Percentiles rank a stretch among this genome's conserved stretches.
Conservation (phyloP, 1,140 invertebrate species). For the Daktulosphaira vitifoliae region DNA sequence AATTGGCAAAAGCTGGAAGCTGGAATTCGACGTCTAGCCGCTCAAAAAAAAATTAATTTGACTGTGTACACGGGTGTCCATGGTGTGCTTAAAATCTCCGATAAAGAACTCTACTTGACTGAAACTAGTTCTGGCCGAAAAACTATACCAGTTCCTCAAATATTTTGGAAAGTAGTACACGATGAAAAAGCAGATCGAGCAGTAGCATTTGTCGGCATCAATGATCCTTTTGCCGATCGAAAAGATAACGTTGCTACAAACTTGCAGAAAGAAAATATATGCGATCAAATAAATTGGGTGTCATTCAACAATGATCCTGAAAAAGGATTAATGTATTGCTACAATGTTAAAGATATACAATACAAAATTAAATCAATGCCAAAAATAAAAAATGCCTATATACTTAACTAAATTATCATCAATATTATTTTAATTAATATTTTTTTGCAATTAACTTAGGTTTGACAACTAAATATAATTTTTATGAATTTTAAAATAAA, state of each 20-base stretch:
- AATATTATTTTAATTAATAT: too few species aligned
- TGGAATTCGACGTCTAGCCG: conserved; percentile 21
- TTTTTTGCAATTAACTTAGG: too few species aligned
- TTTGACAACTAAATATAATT: too few species aligned
- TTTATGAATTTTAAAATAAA: too few species aligned
- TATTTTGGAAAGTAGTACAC: conserved; percentile 37
- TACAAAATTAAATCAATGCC: neutral
- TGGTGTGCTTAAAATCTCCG: neutral
- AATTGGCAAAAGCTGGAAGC: conserved; percentile 47
- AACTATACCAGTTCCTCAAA: conserved; percentile 36
- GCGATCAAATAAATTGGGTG: conserved; percentile 37
- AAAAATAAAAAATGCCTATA: too few species aligned
- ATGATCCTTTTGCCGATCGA: conserved; percentile 36
- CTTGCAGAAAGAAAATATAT: conserved; percentile 35
- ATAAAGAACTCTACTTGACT: neutral
- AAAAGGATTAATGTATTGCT: conserved; percentile 38
- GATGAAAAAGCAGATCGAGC: conserved; percentile 17
- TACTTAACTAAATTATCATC: too few species aligned
- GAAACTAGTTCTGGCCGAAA: conserved; percentile 27
- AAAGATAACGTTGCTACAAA: conserved; percentile 1
- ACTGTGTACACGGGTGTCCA: conserved; percentile 26
- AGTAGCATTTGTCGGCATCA: conserved; percentile 38
- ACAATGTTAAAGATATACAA: conserved; percentile 10
- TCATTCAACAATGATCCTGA: conserved; percentile 35
- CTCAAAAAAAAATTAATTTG: conserved; percentile 1